Percentiles rank a stretch among this genome's conserved stretches.
Evolutionary conservation across 2,113 vertebrate genomes (phyloP).

Genomic region (Nerophis ophidion): DNA sequence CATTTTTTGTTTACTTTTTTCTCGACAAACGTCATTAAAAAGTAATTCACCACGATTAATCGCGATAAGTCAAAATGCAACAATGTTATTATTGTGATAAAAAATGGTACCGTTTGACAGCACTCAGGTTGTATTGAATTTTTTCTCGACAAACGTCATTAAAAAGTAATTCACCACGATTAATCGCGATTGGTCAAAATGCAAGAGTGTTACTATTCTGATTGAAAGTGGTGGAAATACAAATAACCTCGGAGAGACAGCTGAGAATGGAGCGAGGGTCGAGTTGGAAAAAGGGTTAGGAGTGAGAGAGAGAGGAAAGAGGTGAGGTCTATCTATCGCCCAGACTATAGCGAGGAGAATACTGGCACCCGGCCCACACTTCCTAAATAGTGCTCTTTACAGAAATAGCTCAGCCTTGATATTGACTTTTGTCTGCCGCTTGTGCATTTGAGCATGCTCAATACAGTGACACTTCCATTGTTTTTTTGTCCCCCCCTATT

Average conservation of each 20-base stretch:
- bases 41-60: too few relatives aligned
- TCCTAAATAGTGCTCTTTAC: slow-evolving; percentile 73
- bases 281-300: slow-evolving; percentile 45
- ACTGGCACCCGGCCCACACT: slow-evolving; percentile 64
- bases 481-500: slow-evolving; percentile 27
- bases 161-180: too few relatives aligned
- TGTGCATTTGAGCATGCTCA: slow-evolving; percentile 33
- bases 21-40: too few relatives aligned
- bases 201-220: slow-evolving; percentile 8
- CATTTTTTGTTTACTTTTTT: too few relatives aligned
- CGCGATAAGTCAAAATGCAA: too few relatives aligned
- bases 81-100: too few relatives aligned
- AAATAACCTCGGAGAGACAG: slow-evolving; percentile 61
- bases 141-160: too few relatives aligned
- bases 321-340: slow-evolving; percentile 65
- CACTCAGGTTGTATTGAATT: too few relatives aligned
- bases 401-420: slow-evolving; percentile 74
- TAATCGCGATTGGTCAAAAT: too few relatives aligned
- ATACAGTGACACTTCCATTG: slow-evolving; percentile 34
- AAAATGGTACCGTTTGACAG: too few relatives aligned
- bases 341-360: slow-evolving; percentile 65
- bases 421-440: slow-evolving; percentile 69
- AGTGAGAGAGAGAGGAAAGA: slow-evolving; percentile 48
- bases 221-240: slow-evolving; percentile 63
- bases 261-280: slow-evolving; percentile 14